A percentile compares a stretch with the other conserved stretches of the same genome.
These are phyloP conservation scores for Antheraea yamamai DNA, from an alignment of 2,888 invertebrate species.

Conservation along the genomic window DNA sequence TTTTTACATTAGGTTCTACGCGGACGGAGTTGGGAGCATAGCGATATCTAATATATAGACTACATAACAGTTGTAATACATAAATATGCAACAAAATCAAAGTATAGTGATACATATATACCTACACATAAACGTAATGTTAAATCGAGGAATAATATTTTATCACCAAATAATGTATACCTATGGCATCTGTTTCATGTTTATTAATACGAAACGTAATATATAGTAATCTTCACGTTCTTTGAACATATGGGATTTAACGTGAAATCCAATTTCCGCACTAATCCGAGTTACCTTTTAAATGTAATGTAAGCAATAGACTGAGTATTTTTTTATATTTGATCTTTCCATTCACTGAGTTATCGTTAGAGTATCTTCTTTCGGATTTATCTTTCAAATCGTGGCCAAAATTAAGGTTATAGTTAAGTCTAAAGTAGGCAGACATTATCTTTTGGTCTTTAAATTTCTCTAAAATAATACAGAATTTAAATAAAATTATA, in stretches of 20 bases:
- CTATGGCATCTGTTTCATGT: neutral
- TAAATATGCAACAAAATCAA: no score
- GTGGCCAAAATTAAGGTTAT: neutral
- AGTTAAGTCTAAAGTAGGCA: neutral
- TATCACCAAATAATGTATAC: neutral
- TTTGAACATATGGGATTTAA: conserved; percentile 3
- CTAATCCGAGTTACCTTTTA: neutral
- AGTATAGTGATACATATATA: no score
- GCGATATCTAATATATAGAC: no score
- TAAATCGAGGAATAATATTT: neutral
- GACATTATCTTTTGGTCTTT: neutral
- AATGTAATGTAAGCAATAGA: neutral
- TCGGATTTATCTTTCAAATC: neutral
- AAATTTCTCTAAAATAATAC: neutral
- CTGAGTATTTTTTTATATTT: conserved; percentile 3
- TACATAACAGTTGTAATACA: no score
- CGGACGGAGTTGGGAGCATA: no score
- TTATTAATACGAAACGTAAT: neutral
- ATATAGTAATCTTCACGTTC: conserved; percentile 1
- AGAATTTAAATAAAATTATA: neutral
- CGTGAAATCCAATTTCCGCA: conserved; percentile 6
- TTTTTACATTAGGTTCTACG: no score
- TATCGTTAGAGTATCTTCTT: neutral
- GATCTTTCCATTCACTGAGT: neutral
- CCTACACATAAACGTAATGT: no score